phyloP scores from a whole-genome alignment of 2,797 vertebrate species.

The Allobates femoralis region DNA sequence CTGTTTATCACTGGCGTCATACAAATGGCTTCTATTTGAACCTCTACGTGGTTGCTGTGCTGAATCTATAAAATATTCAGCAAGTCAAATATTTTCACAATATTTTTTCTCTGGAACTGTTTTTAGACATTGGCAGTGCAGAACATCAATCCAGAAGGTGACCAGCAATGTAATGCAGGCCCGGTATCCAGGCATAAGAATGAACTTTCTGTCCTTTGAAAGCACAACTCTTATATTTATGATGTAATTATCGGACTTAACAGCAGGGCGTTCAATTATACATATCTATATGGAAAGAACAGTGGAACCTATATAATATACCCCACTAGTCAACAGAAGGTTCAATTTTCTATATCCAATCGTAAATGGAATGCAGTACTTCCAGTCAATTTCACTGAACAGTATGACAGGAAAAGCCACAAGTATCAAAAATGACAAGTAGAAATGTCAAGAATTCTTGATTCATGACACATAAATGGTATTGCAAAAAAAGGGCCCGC shows the following conservation, averaged over 20 bases:
- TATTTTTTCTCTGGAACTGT: not conserved
- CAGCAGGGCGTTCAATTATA: slow-evolving; percentile 17
- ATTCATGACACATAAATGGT: slow-evolving; percentile 62
- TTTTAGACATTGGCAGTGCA: not conserved
- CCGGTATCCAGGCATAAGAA: not conserved
- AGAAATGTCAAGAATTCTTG: slow-evolving; percentile 61
- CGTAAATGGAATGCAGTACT: slow-evolving; percentile 49
- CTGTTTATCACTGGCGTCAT: not conserved
- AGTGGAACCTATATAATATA: slow-evolving; percentile 30
- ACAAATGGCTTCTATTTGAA: not conserved
- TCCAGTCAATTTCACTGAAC: slow-evolving; percentile 58
- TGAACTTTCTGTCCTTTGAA: not conserved
- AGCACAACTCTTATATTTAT: slow-evolving; percentile 16
- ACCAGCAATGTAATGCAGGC: not conserved
- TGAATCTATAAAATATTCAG: not conserved
- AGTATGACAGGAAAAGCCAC: slow-evolving; percentile 56
- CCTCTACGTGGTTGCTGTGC: not conserved
- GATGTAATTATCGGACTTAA: slow-evolving; percentile 20
- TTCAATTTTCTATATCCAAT: slow-evolving; percentile 47
- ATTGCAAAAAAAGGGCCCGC: slow-evolving; percentile 56
- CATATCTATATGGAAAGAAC: slow-evolving; percentile 14
- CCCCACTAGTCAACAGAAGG: slow-evolving; percentile 30
- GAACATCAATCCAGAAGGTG: not conserved
- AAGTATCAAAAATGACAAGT: slow-evolving; percentile 62
- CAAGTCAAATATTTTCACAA: not conserved